A percentile compares a stretch with the other conserved stretches of the same genome.
Evolutionary conservation across 2,113 vertebrate genomes (phyloP).

Genomic region (Scomber scombrus): DNA sequence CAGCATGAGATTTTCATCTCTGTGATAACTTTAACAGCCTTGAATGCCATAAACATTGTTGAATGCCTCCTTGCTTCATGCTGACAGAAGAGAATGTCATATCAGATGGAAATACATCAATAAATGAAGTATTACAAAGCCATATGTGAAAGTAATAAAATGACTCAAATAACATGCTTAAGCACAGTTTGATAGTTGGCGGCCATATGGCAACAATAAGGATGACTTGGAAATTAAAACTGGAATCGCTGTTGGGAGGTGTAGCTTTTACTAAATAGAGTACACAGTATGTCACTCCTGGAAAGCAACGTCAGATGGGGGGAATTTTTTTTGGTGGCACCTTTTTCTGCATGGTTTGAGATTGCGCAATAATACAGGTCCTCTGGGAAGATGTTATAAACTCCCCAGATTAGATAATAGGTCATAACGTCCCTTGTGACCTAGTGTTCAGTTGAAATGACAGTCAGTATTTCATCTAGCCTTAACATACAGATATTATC

Average conservation of each 20-base stretch:
- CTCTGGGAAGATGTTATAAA: neutral
- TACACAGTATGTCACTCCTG: neutral
- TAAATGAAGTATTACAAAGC: neutral
- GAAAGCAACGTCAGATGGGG: neutral
- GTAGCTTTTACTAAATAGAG: neutral
- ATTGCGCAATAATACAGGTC: constrained; percentile 15
- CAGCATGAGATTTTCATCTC: neutral
- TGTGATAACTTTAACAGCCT: too few species aligned
- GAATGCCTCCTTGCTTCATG: neutral
- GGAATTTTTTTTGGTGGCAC: neutral
- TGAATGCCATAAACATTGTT: neutral
- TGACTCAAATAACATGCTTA: neutral
- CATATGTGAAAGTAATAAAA: neutral
- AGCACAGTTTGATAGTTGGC: neutral
- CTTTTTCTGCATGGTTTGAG: constrained; percentile 12
- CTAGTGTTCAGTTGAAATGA: neutral
- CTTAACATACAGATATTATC: neutral
- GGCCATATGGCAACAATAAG: neutral
- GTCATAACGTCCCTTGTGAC: constrained; percentile 19
- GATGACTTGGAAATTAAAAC: neutral
- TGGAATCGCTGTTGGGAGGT: neutral
- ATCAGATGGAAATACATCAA: constrained; percentile 3
- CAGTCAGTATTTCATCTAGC: constrained; percentile 6
- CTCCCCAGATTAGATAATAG: constrained; percentile 2
- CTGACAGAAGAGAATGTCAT: neutral